A percentile compares a stretch with the other conserved stretches of the same genome.
These are phyloP conservation scores for Gasteruption jaculator DNA, from an alignment of 2,888 invertebrate species.

Conservation along the genomic window DNA sequence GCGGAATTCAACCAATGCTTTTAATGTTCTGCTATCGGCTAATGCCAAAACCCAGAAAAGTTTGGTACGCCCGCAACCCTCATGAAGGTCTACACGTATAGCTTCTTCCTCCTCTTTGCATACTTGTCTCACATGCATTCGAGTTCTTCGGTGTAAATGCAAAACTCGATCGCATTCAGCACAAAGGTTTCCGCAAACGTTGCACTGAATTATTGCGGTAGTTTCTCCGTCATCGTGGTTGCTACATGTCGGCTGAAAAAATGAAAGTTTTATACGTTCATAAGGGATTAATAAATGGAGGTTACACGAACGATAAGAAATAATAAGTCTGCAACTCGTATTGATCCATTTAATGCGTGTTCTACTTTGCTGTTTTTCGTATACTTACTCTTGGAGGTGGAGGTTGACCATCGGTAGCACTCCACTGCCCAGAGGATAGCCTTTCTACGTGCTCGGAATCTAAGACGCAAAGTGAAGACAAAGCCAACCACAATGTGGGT, in stretches of 20 bases:
- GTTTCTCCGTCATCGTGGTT: conserved; percentile 97
- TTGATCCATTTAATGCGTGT: too few relatives aligned
- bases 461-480: conserved; percentile 89
- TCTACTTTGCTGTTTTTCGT: conserved; percentile 6
- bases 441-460: conserved; percentile 87
- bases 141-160: conserved; percentile 84
- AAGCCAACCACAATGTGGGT: conserved; percentile 85
- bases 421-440: conserved; percentile 76
- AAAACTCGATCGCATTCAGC: conserved; percentile 94
- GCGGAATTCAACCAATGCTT: conserved; percentile 86
- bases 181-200: conserved; percentile 86
- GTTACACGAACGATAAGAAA: not conserved
- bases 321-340: too few relatives aligned
- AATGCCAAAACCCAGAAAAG: conserved; percentile 91
- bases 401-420: conserved; percentile 59
- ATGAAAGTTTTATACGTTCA: conserved; percentile 13
- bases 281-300: not conserved
- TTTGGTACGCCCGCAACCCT: conserved; percentile 92
- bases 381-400: conserved; percentile 54
- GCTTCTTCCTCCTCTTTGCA: conserved; percentile 96
- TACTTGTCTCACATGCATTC: conserved; percentile 82
- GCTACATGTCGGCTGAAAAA: conserved; percentile 73
- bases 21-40: conserved; percentile 89
- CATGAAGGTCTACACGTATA: conserved; percentile 95
- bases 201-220: conserved; percentile 88